A percentile compares a stretch with the other conserved stretches of the same genome.
Evolutionary conservation across 2,113 vertebrate species (phyloP).

Genomic region (Rostratula benghalensis): DNA sequence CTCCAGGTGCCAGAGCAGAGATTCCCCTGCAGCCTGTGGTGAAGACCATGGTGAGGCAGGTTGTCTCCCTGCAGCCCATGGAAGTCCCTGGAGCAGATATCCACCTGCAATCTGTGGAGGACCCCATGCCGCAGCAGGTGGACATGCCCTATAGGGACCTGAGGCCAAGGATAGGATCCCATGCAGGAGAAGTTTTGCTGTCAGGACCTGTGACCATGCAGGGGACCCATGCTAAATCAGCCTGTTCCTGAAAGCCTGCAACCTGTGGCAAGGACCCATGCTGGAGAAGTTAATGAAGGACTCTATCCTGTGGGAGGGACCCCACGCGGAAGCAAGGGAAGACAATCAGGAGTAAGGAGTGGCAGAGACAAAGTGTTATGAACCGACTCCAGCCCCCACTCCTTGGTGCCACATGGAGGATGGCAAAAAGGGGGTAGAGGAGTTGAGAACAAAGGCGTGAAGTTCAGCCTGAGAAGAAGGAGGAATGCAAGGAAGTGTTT

Average conservation of each 20-base stretch:
- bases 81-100: neutral
- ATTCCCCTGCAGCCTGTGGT: neutral
- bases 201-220: neutral
- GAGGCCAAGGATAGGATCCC: neutral
- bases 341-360: neutral
- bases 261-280: rapidly evolving
- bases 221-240: neutral
- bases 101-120: neutral
- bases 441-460: neutral
- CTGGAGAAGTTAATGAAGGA: neutral
- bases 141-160: neutral
- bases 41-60: neutral
- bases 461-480: neutral
- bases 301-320: neutral
- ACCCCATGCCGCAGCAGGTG: rapidly evolving
- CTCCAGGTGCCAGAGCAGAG: rapidly evolving
- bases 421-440: neutral
- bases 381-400: neutral
- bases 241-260: neutral
- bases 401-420: too few relatives aligned
- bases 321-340: neutral
- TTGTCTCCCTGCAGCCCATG: neutral
- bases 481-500: neutral
- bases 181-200: neutral
- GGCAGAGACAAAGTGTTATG: rapidly evolving